A percentile compares a stretch with the other conserved stretches of the same genome.
Conservation (phyloP, 1,140 invertebrate species). For the Aethina tumida region DNA sequence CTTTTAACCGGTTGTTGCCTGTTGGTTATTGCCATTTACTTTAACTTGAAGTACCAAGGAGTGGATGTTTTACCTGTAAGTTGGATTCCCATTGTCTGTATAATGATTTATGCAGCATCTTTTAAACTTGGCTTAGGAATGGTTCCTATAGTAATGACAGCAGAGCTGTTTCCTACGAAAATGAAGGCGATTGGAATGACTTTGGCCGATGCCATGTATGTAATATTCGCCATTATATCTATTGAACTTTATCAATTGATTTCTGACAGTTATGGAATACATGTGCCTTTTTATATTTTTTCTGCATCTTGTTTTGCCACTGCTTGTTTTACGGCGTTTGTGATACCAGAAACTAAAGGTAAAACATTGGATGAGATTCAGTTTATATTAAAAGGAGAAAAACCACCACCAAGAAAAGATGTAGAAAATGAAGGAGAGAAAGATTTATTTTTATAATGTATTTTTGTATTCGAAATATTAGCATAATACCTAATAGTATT, state of each 20-base stretch:
- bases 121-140: slow-evolving; percentile 33
- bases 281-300: slow-evolving; percentile 56
- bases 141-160: slow-evolving; percentile 60
- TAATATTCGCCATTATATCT: slow-evolving; percentile 47
- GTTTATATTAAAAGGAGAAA: slow-evolving; percentile 14
- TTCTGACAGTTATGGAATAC: slow-evolving; percentile 34
- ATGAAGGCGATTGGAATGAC: slow-evolving; percentile 39
- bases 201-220: slow-evolving; percentile 19
- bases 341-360: slow-evolving; percentile 67
- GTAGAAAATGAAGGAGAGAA: too few species aligned
- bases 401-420: too few species aligned
- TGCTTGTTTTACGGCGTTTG: slow-evolving; percentile 44
- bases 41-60: slow-evolving; percentile 18
- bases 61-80: slow-evolving; percentile 12
- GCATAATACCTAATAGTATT: too few species aligned
- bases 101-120: slow-evolving; percentile 21
- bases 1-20: slow-evolving; percentile 17
- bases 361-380: slow-evolving; percentile 61
- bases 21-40: slow-evolving; percentile 22
- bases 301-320: slow-evolving; percentile 45
- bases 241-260: slow-evolving; percentile 51
- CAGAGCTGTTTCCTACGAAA: slow-evolving; percentile 51
- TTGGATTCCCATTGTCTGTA: slow-evolving; percentile 24
- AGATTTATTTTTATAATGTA: too few species aligned
- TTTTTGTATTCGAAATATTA: too few species aligned